These are phyloP conservation scores for Leucophenga maculata DNA, from an alignment of 2,888 invertebrate genomes.

Conservation along the genomic window DNA sequence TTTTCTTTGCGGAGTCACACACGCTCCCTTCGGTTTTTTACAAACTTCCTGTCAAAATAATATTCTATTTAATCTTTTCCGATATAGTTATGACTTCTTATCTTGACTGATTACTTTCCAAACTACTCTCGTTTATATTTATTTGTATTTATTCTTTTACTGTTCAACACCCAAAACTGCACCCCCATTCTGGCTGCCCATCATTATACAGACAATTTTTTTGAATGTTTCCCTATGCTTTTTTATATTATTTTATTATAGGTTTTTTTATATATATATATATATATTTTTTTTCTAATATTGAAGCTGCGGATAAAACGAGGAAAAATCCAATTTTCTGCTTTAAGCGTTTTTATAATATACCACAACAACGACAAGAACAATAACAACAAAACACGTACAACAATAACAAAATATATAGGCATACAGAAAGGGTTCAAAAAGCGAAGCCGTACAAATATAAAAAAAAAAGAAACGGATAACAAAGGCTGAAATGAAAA, in stretches of 20 bases:
- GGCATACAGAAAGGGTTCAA: neutral
- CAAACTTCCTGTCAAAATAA: too few species aligned
- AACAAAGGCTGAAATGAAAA: neutral
- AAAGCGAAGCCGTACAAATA: too few species aligned
- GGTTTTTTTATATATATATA: neutral
- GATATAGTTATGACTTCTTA: too few species aligned
- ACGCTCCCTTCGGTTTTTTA: too few species aligned
- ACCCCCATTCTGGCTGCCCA: too few species aligned
- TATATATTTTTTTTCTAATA: constrained; percentile 9
- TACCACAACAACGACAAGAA: constrained; percentile 35
- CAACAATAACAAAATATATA: neutral
- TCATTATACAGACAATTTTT: too few species aligned
- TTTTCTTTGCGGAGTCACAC: too few species aligned
- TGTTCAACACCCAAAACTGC: neutral
- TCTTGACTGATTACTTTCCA: too few species aligned
- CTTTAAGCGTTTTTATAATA: constrained; percentile 58
- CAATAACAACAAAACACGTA: constrained; percentile 8
- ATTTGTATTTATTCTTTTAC: neutral
- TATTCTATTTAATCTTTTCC: too few species aligned
- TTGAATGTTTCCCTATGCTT: neutral
- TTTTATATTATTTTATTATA: too few species aligned
- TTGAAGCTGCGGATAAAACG: neutral
- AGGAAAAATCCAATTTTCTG: constrained; percentile 61
- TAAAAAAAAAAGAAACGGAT: too few species aligned
- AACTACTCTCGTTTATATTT: too few species aligned